Evolutionary conservation across 2,888 invertebrate species (phyloP).

Genomic region (Nephrotoma guestfalica): DNA sequence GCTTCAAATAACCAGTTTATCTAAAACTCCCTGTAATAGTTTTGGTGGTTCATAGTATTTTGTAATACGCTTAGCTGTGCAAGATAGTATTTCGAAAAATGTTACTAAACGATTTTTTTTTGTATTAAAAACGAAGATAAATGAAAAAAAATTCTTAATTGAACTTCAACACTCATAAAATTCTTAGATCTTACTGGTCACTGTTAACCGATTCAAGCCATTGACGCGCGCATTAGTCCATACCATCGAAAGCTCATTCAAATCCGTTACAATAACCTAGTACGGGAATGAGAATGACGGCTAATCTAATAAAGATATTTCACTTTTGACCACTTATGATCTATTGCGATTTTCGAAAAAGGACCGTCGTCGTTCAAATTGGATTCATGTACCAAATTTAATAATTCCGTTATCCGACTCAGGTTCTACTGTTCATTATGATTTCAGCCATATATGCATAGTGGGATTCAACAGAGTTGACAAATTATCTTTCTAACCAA

Average conservation of each 20-base stretch:
- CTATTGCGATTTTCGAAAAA: conserved; percentile 34
- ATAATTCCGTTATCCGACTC: conserved; percentile 69
- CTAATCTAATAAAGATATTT: conserved; percentile 83
- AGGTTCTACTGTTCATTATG: conserved; percentile 52
- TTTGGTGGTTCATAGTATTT: no score
- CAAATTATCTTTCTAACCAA: conserved; percentile 14
- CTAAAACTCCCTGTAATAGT: no score
- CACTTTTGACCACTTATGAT: conserved; percentile 88
- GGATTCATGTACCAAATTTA: conserved; percentile 63
- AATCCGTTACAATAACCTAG: conserved; percentile 85
- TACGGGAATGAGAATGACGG: conserved; percentile 96
- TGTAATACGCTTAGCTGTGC: no score
- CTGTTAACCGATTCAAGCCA: conserved; percentile 82
- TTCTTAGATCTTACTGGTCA: conserved; percentile 19
- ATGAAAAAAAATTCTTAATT: no score
- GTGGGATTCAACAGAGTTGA: conserved; percentile 14
- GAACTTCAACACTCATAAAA: neutral
- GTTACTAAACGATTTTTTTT: no score
- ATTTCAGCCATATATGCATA: neutral
- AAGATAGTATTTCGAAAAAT: no score
- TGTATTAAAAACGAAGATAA: no score
- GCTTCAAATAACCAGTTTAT: no score
- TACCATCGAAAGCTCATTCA: conserved; percentile 65
- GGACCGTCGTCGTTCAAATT: conserved; percentile 35
- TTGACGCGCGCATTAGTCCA: no score